A percentile compares a stretch with the other conserved stretches of the same genome.
These are phyloP conservation scores for Chrysopilus asiliformis DNA, from an alignment of 2,888 invertebrate genomes.

Conservation along the genomic window DNA sequence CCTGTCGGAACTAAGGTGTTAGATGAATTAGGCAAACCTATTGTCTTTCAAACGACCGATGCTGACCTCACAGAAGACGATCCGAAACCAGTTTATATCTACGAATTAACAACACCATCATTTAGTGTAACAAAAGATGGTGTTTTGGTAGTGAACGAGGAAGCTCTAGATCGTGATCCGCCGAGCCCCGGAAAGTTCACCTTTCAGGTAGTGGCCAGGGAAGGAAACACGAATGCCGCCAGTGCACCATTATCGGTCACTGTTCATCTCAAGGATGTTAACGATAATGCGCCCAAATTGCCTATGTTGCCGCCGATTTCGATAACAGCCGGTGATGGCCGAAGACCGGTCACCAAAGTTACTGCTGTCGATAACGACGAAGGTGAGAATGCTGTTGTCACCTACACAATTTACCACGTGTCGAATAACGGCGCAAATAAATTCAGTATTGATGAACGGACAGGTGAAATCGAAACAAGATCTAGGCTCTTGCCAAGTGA, in stretches of 20 bases:
- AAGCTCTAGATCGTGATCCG: slow-evolving; percentile 73
- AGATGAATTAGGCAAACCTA: slow-evolving; percentile 49
- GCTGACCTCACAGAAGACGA: slow-evolving; percentile 75
- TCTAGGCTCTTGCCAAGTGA: slow-evolving; percentile 73
- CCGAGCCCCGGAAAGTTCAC: slow-evolving; percentile 72
- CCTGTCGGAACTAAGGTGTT: slow-evolving; percentile 69
- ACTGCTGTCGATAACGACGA: slow-evolving; percentile 71
- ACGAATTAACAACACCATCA: slow-evolving; percentile 71
- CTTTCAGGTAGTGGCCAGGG: slow-evolving; percentile 79
- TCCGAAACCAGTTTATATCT: slow-evolving; percentile 63
- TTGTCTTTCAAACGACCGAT: slow-evolving; percentile 64
- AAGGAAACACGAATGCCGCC: slow-evolving; percentile 62
- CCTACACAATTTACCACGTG: slow-evolving; percentile 78
- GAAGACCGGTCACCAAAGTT: slow-evolving; percentile 55
- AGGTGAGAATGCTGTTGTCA: slow-evolving; percentile 68
- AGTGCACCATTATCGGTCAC: slow-evolving; percentile 70
- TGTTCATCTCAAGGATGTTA: slow-evolving; percentile 65
- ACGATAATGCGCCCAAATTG: slow-evolving; percentile 74
- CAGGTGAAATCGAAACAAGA: slow-evolving; percentile 64
- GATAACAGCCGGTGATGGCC: slow-evolving; percentile 64
- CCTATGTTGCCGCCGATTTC: slow-evolving; percentile 68
- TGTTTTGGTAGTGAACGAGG: slow-evolving; percentile 63
- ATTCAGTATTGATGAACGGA: slow-evolving; percentile 67
- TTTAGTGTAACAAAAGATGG: slow-evolving; percentile 66
- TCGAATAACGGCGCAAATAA: slow-evolving; percentile 81